Percentiles rank a stretch among this genome's conserved stretches.
Conservation (phyloP, 2,113 vertebrate species). For the Dipodomys merriami region DNA sequence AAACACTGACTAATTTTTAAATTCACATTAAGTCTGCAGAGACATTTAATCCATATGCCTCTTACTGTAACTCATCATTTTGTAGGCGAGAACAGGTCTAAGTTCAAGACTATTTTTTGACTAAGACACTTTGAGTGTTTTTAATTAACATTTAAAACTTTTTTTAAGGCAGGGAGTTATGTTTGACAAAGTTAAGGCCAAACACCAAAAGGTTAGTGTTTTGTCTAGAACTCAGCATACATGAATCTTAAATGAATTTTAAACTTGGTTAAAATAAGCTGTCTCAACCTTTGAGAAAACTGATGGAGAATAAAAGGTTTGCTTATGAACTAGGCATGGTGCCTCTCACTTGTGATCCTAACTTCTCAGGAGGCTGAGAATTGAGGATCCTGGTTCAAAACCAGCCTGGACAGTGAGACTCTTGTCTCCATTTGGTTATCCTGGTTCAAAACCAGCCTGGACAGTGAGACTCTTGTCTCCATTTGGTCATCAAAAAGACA, state of each 20-base stretch:
- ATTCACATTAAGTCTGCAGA: slow-evolving; percentile 69
- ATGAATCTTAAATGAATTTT: slow-evolving; percentile 81
- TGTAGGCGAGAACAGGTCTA: slow-evolving; percentile 75
- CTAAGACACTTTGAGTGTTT: slow-evolving; percentile 79
- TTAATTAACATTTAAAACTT: slow-evolving; percentile 83
- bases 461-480: too few relatives aligned
- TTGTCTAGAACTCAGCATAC: slow-evolving; percentile 81
- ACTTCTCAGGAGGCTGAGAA: too few relatives aligned
- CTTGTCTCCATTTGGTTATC: too few relatives aligned
- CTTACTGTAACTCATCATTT: slow-evolving; percentile 77
- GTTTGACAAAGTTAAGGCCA: slow-evolving; percentile 83
- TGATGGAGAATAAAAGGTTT: slow-evolving; percentile 50
- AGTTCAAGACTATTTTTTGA: slow-evolving; percentile 82
- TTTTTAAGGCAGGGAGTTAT: slow-evolving; percentile 76
- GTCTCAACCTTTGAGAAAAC: slow-evolving; percentile 51
- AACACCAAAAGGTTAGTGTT: slow-evolving; percentile 83
- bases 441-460: too few relatives aligned
- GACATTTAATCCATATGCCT: slow-evolving; percentile 82
- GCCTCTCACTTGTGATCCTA: too few relatives aligned
- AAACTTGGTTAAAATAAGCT: slow-evolving; percentile 74
- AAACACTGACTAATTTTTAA: slow-evolving; percentile 78
- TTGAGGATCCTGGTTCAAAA: too few relatives aligned
- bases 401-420: too few relatives aligned
- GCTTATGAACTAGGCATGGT: not conserved
- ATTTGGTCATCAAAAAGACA: too few relatives aligned